Conservation (phyloP, 2,888 invertebrate genomes). For the Boloria selene region DNA sequence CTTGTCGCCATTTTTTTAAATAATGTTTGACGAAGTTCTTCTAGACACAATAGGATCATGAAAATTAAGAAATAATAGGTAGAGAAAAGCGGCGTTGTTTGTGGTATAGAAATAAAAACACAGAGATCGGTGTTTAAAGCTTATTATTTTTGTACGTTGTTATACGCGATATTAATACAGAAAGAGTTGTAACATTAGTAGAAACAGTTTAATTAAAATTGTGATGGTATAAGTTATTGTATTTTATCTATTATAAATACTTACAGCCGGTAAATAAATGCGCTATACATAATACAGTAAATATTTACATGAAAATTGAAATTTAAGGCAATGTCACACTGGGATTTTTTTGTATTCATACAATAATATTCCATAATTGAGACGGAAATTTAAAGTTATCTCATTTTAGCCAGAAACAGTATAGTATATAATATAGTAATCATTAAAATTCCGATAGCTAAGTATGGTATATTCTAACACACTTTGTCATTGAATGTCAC, state of each 20-base stretch:
- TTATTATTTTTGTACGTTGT: conserved; percentile 80
- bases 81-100: background rate
- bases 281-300: conserved; percentile 71
- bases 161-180: conserved; percentile 74
- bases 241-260: conserved; percentile 59
- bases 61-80: too few species aligned
- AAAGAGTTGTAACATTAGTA: conserved; percentile 56
- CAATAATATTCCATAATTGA: too few species aligned
- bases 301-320: conserved; percentile 63
- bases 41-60: too few species aligned
- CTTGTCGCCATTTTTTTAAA: too few species aligned
- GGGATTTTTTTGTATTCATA: background rate
- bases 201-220: conserved; percentile 44
- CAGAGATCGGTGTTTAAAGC: conserved; percentile 70
- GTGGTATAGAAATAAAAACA: conserved; percentile 23
- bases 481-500: conserved; percentile 24
- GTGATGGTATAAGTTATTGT: conserved; percentile 50
- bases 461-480: background rate
- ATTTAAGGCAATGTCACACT: conserved; percentile 18
- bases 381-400: too few species aligned
- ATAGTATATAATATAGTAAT: background rate
- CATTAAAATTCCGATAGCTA: conserved; percentile 4
- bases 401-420: background rate
- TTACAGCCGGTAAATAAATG: conserved; percentile 77
- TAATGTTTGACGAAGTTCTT: too few species aligned